Conservation (phyloP, 2,888 invertebrate genomes). For the Brenthis hecate region DNA sequence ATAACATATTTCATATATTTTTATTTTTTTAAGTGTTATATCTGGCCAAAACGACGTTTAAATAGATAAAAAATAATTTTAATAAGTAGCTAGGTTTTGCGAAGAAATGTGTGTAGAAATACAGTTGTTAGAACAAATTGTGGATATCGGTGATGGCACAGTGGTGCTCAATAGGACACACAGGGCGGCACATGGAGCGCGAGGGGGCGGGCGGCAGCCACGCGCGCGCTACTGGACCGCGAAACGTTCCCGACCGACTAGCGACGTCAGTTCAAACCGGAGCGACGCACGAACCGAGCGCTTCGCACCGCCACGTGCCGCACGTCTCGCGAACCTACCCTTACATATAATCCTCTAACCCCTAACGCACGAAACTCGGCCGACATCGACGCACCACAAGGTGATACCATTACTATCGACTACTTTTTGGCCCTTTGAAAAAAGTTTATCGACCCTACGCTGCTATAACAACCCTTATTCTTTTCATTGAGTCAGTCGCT, state of each 20-base stretch:
- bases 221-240: conserved; percentile 41
- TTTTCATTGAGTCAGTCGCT: conserved; percentile 71
- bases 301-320: conserved; percentile 66
- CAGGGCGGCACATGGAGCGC: conserved; percentile 59
- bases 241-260: conserved; percentile 53
- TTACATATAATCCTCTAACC: conserved; percentile 61
- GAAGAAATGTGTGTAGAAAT: neutral
- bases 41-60: too few species aligned
- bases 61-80: too few species aligned
- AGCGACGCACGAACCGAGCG: conserved; percentile 75
- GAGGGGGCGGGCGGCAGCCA: conserved; percentile 73
- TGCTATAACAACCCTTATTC: conserved; percentile 78
- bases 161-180: conserved; percentile 52
- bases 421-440: conserved; percentile 46
- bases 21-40: too few species aligned
- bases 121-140: conserved; percentile 31
- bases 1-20: too few species aligned
- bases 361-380: conserved; percentile 18
- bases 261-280: conserved; percentile 70
- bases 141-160: conserved; percentile 42
- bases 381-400: conserved; percentile 40
- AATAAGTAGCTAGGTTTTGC: neutral
- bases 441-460: conserved; percentile 78
- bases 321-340: conserved; percentile 69
- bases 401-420: conserved; percentile 35